phyloP scores from a whole-genome alignment of 2,113 vertebrate genomes.

The Patagioenas fasciata region DNA sequence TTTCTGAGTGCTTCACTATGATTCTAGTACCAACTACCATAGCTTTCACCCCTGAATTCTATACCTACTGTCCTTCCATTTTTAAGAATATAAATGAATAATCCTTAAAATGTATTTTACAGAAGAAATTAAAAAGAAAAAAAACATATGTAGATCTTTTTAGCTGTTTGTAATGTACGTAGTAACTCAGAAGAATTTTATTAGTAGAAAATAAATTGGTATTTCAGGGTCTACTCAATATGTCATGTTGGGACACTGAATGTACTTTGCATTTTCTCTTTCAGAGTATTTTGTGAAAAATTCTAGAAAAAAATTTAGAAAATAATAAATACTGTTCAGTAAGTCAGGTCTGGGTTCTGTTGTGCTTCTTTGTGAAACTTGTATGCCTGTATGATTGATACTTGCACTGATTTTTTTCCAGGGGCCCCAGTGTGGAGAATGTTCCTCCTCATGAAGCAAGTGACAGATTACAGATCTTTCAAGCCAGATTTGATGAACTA shows the following conservation, averaged over 20 bases:
- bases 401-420: conserved; percentile 23
- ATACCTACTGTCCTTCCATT: not conserved
- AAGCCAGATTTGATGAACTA: conserved; percentile 81
- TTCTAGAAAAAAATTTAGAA: not conserved
- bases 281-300: not conserved
- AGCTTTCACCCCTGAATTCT: not conserved
- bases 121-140: not conserved
- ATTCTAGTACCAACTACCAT: not conserved
- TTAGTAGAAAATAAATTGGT: not conserved
- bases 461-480: conserved; percentile 81
- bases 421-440: conserved; percentile 76
- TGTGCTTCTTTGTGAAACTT: not conserved
- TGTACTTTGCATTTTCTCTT: not conserved
- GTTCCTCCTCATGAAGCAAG: conserved; percentile 79
- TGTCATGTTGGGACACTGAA: not conserved
- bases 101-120: not conserved
- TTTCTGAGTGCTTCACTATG: not conserved
- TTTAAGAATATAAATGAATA: not conserved
- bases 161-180: not conserved
- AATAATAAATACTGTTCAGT: not conserved
- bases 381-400: not conserved
- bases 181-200: not conserved
- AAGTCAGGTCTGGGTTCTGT: not conserved
- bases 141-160: not conserved
- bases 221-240: not conserved